A percentile compares a stretch with the other conserved stretches of the same genome.
Evolutionary conservation across 2,113 vertebrate genomes (phyloP).

Genomic region (Cepphus grylle): DNA sequence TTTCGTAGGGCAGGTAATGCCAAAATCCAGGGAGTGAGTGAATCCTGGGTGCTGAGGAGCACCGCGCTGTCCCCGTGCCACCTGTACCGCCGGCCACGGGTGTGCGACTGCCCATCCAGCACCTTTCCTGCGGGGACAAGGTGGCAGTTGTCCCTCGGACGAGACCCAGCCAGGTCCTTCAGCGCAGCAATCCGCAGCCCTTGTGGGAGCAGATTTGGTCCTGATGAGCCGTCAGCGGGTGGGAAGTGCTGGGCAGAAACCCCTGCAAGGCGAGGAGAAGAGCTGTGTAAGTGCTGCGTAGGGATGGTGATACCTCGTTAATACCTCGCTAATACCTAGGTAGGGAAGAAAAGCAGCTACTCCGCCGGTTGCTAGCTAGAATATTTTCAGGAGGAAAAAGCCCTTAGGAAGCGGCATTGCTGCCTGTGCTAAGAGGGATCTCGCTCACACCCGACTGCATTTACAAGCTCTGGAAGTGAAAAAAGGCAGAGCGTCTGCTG

Average conservation of each 20-base stretch:
- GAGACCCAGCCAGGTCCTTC: too few relatives aligned
- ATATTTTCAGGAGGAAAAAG: background rate
- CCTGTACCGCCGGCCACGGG: rapidly evolving
- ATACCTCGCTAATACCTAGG: background rate
- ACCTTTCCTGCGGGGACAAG: background rate
- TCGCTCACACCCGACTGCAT: background rate
- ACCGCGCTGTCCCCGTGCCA: background rate
- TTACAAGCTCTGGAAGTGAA: background rate
- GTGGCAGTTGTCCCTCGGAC: rapidly evolving
- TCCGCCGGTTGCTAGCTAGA: rapidly evolving
- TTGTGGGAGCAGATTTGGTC: background rate
- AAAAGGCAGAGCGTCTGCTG: background rate
- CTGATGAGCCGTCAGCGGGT: background rate
- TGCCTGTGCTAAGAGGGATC: background rate
- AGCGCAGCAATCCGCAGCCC: background rate
- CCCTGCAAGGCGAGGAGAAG: background rate
- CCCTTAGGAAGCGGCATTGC: background rate
- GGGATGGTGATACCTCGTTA: background rate
- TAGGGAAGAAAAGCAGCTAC: background rate
- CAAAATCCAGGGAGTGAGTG: rapidly evolving
- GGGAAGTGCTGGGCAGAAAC: background rate
- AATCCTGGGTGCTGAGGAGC: background rate
- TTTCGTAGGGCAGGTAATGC: background rate
- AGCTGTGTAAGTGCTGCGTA: background rate
- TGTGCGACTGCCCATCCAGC: background rate